Evolutionary conservation across 2,113 vertebrate genomes (phyloP), one percentile per base, ranked within the genome.

Genomic region (Andinoacara biseriatus): DNA sequence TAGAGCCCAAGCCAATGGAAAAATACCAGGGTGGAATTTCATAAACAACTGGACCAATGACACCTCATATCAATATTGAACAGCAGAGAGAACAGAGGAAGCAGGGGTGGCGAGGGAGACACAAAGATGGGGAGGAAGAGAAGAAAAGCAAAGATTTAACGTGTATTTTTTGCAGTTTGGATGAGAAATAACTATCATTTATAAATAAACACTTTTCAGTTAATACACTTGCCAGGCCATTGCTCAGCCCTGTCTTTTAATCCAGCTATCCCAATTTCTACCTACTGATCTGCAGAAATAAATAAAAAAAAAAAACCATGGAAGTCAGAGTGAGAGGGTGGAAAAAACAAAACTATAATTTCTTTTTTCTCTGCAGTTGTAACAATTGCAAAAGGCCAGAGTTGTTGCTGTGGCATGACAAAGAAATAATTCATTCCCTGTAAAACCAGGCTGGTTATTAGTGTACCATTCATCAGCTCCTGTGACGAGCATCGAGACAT

Each of bases 41-140:
- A 82, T 86, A 89, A 89, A 85, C 88, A 86, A 86, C 61, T 67
- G 77, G 76, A 88, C 80, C 80, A 86, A 81, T 91, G 87, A 91
- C 74, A 85, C 72, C 57, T 79, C 61, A 43, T 84, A 87, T 89
- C 81, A 78, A 87, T 88, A 91, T 1, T 86, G 9, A 82, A 76
- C 58, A 74, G 74, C 67, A 59, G 54, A 40, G 65, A 79, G 75
- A 24, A 82, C 33, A 83, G 54, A 58, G 81, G 52, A 69, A 29
- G 33, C 57, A 57, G 52, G 9, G 56, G 29, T 29, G 33, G 24
- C 80, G 76, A 62, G 29, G 46, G 31, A 81, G 40, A 52, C 17
- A 20, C 24, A 49, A 46, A 24, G 67, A 56, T 24, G 74, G 18
- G 1, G 18, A 17, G 14, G 20, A 33, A 35, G n/a, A 38, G 20